A percentile compares a stretch with the other conserved stretches of the same genome.
Evolutionary conservation across 2,113 vertebrate genomes (phyloP).

Genomic region (Limanda limanda): DNA sequence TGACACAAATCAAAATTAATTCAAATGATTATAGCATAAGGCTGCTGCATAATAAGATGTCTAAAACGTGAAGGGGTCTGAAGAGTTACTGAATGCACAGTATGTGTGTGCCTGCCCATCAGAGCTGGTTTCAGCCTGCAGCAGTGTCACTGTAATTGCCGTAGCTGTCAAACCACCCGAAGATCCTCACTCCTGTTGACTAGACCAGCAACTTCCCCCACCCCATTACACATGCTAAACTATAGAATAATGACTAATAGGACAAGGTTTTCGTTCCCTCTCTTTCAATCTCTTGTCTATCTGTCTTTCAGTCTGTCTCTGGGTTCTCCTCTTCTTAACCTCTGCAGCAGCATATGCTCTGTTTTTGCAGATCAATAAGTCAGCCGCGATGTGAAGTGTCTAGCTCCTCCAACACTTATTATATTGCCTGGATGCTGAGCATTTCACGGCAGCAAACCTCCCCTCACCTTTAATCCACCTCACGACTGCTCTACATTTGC

Average conservation of each 20-base stretch:
- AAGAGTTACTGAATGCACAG: not conserved
- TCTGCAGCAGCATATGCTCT: constrained; percentile 22
- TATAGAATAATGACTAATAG: constrained; percentile 3
- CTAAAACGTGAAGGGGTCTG: not conserved
- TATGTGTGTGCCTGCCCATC: constrained; percentile 56
- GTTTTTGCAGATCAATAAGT: constrained; percentile 66
- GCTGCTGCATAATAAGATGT: constrained; percentile 1
- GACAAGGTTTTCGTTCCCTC: not conserved
- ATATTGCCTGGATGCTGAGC: constrained; percentile 58
- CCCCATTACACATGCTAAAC: constrained; percentile 24
- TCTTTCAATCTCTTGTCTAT: not conserved
- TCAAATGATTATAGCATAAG: not conserved
- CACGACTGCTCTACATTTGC: constrained; percentile 19
- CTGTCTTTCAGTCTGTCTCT: not conserved
- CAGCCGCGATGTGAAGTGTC: constrained; percentile 53
- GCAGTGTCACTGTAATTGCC: constrained; percentile 64
- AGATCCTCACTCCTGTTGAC: constrained; percentile 40
- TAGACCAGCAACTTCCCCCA: constrained; percentile 10
- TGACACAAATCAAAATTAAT: not conserved
- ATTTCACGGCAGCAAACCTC: constrained; percentile 49
- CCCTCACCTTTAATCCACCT: constrained; percentile 58
- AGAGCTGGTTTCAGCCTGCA: constrained; percentile 51
- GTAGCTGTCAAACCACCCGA: constrained; percentile 63
- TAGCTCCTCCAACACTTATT: constrained; percentile 62
- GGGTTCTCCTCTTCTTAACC: constrained; percentile 43